Base-by-base conservation (phyloP, 30 jellyfish, hydroid and myxozoan species). In the Rhopilema esculentum region DNA sequence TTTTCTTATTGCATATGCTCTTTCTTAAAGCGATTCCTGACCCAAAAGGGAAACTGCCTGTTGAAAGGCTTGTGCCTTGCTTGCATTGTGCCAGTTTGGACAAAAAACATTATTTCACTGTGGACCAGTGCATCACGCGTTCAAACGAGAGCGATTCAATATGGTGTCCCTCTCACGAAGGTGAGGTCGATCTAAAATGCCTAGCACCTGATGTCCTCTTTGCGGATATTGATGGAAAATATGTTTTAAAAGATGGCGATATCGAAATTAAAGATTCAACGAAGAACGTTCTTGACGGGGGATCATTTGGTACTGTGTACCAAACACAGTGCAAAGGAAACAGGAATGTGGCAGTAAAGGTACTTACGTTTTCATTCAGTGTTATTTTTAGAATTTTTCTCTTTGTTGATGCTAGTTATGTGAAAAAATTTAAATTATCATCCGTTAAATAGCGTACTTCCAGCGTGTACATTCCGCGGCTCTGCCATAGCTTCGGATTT, bases 181-280 rank as follows among this genome's bases (percentile, higher is more conserved):
- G 86, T 26, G 84, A 72, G 26, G 89, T 85, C 16, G 66, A 26
- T 18, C 80, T 89, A 33, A 75, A 76, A 57, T 73, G 83, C 49
- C 81, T 94, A 1, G 97, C 98, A 49, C 98, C 98, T 0, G 98
- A 94, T 76, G 96, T 87, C 33, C 74, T 94, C 48, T 86, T 94
- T 25, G 95, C 94, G 26, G 98, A 94, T 57, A 65, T 94, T 24
- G 97, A 87, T 48, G 97, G 88, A 21, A 87, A 66, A 31, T 81
- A 77, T n/a, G n/a, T 94, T 75, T 79, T 79, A 25, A 28, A 75
- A 1, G 95, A 89, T 40, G 79, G 63, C 24, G 96, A 88, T 16
- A 29, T 80, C 16, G 93, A 69, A n/a, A 81, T 19, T 40, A 28
- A 33, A 68, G 91, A 84, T 19, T 30, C 72, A 31, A 82, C 79